phyloP scores from a whole-genome alignment of 2,888 invertebrate species.

The Drosophila koepferae region DNA sequence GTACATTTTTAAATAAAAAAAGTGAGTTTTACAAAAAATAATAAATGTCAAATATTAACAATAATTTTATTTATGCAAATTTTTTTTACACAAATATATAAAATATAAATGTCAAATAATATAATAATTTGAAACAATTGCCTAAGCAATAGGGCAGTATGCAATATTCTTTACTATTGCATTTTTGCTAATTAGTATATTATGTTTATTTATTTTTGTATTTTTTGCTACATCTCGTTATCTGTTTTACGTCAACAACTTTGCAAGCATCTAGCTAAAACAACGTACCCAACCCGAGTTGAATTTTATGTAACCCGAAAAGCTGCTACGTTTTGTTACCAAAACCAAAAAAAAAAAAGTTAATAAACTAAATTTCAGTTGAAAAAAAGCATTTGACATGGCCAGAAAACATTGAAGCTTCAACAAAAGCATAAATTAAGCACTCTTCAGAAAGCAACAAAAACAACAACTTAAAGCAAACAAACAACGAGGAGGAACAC shows the following conservation, averaged over 20 bases:
- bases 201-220: background rate
- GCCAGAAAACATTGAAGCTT: conserved; percentile 6
- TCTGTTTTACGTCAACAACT: background rate
- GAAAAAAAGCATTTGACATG: conserved; percentile 21
- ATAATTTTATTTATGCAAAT: no score
- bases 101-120: no score
- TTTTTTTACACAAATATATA: no score
- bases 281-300: background rate
- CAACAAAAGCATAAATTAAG: conserved; percentile 27
- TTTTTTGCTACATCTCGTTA: background rate
- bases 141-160: no score
- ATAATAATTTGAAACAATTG: no score
- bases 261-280: background rate
- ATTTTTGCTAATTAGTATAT: background rate
- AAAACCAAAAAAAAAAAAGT: conserved; percentile 8
- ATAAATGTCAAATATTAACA: no score
- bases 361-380: conserved; percentile 7
- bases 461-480: conserved; percentile 32
- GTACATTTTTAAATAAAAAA: no score
- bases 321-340: background rate
- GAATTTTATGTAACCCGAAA: background rate
- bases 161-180: background rate
- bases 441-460: conserved; percentile 16
- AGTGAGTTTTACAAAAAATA: no score
- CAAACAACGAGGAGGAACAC: background rate